Conservation (phyloP, 2,888 invertebrate species). For the Oscheius myriophilus region DNA sequence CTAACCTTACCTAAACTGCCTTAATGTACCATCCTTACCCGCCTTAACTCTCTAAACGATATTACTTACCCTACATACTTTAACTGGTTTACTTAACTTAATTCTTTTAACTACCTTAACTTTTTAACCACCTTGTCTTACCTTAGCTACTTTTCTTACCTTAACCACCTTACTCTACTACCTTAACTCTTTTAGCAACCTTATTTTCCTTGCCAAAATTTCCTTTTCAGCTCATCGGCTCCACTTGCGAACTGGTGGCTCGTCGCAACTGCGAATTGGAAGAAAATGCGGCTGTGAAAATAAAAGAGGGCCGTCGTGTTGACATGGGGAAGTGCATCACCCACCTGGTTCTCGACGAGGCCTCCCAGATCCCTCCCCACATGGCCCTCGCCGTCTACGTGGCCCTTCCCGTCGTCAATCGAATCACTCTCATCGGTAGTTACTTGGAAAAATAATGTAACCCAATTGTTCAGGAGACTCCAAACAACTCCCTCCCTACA, state of each 20-base stretch:
- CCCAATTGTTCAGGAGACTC: slow-evolving; percentile 3
- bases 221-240: not conserved
- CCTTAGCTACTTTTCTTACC: too few species aligned
- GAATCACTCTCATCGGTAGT: slow-evolving; percentile 3
- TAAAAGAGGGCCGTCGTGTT: not conserved
- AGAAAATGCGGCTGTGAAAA: not conserved
- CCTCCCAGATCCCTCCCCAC: not conserved
- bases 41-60: too few species aligned
- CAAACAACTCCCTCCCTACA: not conserved
- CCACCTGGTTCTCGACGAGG: slow-evolving; percentile 3
- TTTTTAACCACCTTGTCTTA: too few species aligned
- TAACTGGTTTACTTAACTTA: too few species aligned
- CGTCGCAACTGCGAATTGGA: not conserved
- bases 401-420: not conserved
- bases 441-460: not conserved
- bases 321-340: not conserved
- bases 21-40: too few species aligned
- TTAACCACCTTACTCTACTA: too few species aligned
- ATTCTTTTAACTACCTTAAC: too few species aligned
- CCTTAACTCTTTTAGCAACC: too few species aligned
- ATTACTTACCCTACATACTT: too few species aligned
- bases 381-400: not conserved
- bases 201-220: too few species aligned
- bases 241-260: not conserved
- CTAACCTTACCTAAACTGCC: too few species aligned